phyloP scores from a whole-genome alignment of 2,888 invertebrate species.

The Parasteatoda lunata region DNA sequence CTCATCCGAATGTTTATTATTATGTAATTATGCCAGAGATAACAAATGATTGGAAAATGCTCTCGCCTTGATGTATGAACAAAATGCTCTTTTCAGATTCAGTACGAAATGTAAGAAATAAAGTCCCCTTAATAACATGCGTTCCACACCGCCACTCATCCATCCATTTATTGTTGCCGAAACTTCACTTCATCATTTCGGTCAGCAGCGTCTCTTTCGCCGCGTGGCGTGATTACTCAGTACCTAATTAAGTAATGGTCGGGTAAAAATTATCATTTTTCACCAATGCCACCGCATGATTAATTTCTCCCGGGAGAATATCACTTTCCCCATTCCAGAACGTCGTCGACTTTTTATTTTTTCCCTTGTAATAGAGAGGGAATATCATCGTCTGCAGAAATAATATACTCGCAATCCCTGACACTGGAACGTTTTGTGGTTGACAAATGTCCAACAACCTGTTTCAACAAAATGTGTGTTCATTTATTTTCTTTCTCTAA shows the following conservation, averaged over 20 bases:
- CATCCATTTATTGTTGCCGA: not conserved
- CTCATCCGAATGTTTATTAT: not conserved
- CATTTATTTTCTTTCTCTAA: too few species aligned
- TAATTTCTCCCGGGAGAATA: conserved; percentile 51
- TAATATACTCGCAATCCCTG: not conserved
- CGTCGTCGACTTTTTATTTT: conserved; percentile 35
- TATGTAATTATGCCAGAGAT: not conserved
- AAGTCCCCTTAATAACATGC: not conserved
- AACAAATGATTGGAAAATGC: not conserved
- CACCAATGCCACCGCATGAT: conserved; percentile 55
- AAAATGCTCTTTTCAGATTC: too few species aligned
- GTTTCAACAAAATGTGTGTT: not conserved
- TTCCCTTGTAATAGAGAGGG: not conserved
- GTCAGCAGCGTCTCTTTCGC: conserved; percentile 40
- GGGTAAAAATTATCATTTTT: conserved; percentile 67
- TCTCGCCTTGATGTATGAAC: not conserved
- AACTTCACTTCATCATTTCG: conserved; percentile 39
- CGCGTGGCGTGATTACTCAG: conserved; percentile 57
- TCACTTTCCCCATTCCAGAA: conserved; percentile 14
- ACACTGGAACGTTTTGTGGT: not conserved
- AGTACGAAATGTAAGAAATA: not conserved
- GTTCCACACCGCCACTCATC: not conserved
- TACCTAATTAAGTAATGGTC: conserved; percentile 66
- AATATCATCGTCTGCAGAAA: not conserved
- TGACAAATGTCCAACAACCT: conserved; percentile 2